A percentile compares a stretch with the other conserved stretches of the same genome.
Conservation (phyloP, 2,113 vertebrate genomes). For the Engystomops pustulosus region DNA sequence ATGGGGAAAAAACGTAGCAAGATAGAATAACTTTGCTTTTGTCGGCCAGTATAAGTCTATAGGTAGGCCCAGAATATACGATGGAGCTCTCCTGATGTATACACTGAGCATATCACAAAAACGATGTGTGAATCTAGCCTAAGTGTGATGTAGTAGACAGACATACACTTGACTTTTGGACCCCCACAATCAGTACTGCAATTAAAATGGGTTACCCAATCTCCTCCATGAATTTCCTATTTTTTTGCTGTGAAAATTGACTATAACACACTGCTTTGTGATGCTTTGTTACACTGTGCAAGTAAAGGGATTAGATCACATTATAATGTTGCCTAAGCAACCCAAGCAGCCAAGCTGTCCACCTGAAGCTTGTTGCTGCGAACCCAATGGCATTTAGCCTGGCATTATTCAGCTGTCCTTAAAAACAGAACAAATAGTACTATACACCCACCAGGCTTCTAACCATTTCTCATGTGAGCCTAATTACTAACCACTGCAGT, state of each 20-base stretch:
- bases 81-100: no score
- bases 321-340: slow-evolving; percentile 37
- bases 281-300: background rate
- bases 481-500: slow-evolving; percentile 25
- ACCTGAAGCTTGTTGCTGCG: slow-evolving; percentile 14
- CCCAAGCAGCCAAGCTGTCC: slow-evolving; percentile 9
- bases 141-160: no score
- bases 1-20: no score
- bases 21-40: no score
- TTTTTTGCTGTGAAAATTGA: background rate
- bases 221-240: background rate
- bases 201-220: background rate
- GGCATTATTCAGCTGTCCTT: slow-evolving; percentile 6
- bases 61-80: no score
- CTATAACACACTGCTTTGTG: background rate
- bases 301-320: slow-evolving; percentile 29
- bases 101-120: no score
- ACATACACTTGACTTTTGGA: background rate
- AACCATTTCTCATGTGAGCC: background rate
- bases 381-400: slow-evolving; percentile 34
- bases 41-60: no score
- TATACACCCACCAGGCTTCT: slow-evolving; percentile 27
- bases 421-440: slow-evolving; percentile 34
- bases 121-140: no score
- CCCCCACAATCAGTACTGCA: background rate